Evolutionary conservation across 2,113 vertebrate genomes (phyloP).

Genomic region (Terrapene triunguis): DNA sequence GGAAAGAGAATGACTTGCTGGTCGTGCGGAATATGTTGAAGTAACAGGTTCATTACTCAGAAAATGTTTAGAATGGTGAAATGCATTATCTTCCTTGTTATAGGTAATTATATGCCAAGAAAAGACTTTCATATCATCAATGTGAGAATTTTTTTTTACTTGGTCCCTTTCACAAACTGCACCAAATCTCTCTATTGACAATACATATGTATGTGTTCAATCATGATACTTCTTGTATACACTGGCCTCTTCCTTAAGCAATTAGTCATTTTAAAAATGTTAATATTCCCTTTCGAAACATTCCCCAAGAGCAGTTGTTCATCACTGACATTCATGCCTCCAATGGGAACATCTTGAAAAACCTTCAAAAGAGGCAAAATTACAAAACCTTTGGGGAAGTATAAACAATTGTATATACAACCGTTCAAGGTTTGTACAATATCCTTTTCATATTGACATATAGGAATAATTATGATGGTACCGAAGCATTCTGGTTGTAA

Average conservation of each 20-base stretch:
- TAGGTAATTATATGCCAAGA: slow-evolving; percentile 1
- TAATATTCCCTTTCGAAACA: not conserved
- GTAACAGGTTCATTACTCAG: slow-evolving; percentile 48
- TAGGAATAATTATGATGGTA: slow-evolving; percentile 66
- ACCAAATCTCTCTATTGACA: not conserved
- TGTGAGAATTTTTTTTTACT: slow-evolving; percentile 6
- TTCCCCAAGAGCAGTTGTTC: not conserved
- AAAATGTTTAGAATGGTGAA: not conserved
- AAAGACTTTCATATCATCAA: slow-evolving; percentile 17
- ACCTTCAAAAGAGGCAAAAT: not conserved
- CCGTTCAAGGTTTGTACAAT: not conserved
- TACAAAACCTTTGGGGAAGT: not conserved
- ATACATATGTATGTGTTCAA: fast-evolving
- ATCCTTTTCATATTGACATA: not conserved
- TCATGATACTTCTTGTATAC: not conserved
- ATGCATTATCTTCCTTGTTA: slow-evolving; percentile 56
- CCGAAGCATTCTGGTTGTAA: slow-evolving; percentile 33
- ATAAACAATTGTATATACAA: not conserved
- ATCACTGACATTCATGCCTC: not conserved
- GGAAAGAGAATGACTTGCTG: slow-evolving; percentile 51
- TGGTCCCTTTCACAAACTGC: not conserved
- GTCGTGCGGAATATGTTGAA: slow-evolving; percentile 50
- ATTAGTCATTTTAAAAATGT: not conserved
- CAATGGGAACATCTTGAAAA: slow-evolving; percentile 1
- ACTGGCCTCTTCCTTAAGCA: not conserved